These are phyloP conservation scores for Microplitis manilae DNA, from an alignment of 2,888 invertebrate species.

Conservation along the genomic window DNA sequence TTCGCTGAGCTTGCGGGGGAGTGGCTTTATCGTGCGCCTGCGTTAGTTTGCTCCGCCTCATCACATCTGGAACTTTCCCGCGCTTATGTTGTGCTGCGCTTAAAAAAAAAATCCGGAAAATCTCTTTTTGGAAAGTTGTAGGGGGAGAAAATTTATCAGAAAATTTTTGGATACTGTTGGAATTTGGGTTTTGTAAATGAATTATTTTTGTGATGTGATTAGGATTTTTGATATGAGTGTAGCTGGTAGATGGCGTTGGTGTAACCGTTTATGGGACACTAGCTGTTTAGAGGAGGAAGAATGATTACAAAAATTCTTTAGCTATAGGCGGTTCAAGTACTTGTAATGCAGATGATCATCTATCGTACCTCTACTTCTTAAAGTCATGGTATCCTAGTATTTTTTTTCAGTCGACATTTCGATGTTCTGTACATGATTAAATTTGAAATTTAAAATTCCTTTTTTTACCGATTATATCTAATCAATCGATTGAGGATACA, in stretches of 20 bases:
- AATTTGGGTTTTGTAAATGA: no score
- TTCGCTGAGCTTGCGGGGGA: conserved; percentile 64
- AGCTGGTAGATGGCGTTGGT: not conserved
- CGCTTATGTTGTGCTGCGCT: conserved; percentile 47
- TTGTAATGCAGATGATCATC: not conserved
- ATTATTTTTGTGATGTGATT: no score
- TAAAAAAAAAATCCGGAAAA: conserved; percentile 15
- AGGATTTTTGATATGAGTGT: no score
- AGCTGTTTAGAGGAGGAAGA: not conserved
- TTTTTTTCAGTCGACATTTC: not conserved
- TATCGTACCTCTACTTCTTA: not conserved
- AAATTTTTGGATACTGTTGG: no score
- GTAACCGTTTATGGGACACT: not conserved
- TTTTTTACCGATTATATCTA: not conserved
- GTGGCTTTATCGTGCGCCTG: conserved; percentile 67
- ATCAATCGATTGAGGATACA: not conserved
- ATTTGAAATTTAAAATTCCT: not conserved
- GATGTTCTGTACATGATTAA: not conserved
- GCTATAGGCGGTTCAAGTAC: not conserved
- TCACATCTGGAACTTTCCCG: conserved; percentile 60
- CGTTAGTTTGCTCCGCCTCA: conserved; percentile 59
- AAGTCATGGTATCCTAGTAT: not conserved
- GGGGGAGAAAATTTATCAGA: no score
- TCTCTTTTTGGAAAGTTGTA: no score
- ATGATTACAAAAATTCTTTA: not conserved